A percentile compares a stretch with the other conserved stretches of the same genome.
These are phyloP conservation scores for Psammodynastes pulverulentus DNA, from an alignment of 2,113 vertebrate species.

Conservation along the genomic window DNA sequence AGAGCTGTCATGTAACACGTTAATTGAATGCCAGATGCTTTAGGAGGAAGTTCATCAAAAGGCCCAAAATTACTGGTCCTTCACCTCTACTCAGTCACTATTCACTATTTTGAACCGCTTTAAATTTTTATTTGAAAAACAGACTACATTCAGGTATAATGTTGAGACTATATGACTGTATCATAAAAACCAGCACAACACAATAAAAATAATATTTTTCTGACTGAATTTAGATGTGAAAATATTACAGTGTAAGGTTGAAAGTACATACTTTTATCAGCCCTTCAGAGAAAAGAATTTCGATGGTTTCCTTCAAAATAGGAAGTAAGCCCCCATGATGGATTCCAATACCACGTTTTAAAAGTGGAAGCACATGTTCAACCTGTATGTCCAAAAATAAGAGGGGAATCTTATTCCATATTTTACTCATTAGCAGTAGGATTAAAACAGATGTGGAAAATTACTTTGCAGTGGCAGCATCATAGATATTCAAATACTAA, in stretches of 20 bases:
- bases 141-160: not conserved
- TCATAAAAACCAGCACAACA: not conserved
- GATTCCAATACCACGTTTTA: conserved; percentile 95
- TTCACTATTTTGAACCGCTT: not conserved
- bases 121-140: not conserved
- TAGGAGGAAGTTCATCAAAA: not conserved
- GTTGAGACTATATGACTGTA: not conserved
- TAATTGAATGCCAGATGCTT: not conserved
- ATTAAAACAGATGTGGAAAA: not conserved
- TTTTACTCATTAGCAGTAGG: not conserved
- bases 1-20: not conserved
- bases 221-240: not conserved
- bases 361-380: conserved; percentile 86
- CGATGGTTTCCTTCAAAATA: conserved; percentile 97
- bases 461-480: not conserved
- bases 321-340: conserved; percentile 96
- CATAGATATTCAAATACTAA: not conserved
- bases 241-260: not conserved
- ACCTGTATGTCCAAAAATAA: conserved; percentile 61
- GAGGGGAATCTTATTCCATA: not conserved
- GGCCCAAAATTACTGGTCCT: not conserved
- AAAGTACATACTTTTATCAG: conserved; percentile 84
- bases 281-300: conserved; percentile 98
- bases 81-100: not conserved
- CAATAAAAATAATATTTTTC: not conserved